Evolutionary conservation across 1,140 invertebrate species (phyloP).

Genomic region (Dreissena rostriformis): DNA sequence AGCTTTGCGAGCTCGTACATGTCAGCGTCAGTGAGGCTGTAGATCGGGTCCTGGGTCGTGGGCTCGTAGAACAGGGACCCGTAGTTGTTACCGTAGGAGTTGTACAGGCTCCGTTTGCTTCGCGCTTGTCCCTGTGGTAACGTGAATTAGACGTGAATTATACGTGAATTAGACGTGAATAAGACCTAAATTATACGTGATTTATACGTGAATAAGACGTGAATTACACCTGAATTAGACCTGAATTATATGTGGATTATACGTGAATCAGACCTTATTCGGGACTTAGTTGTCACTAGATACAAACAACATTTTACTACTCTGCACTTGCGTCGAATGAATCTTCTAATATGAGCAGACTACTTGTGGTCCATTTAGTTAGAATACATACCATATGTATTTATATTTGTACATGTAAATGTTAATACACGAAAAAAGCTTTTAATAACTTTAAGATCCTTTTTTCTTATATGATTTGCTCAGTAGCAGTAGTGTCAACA

Average conservation of each 20-base stretch:
- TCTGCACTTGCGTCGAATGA: too few species aligned
- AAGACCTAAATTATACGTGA: not conserved
- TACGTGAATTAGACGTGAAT: not conserved
- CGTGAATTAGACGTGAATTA: not conserved
- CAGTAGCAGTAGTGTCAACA: too few species aligned
- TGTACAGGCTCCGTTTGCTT: not conserved
- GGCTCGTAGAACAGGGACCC: conserved; percentile 1
- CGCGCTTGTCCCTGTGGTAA: not conserved
- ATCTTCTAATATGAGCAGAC: too few species aligned
- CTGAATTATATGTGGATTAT: not conserved
- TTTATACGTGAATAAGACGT: not conserved
- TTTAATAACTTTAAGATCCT: too few species aligned
- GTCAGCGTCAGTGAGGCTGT: not conserved
- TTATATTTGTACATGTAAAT: too few species aligned
- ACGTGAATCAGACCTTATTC: too few species aligned
- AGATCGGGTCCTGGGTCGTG: conserved; percentile 7
- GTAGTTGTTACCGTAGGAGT: conserved; percentile 3
- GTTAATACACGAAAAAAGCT: too few species aligned
- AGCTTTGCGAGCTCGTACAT: conserved; percentile 23
- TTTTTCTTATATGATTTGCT: too few species aligned
- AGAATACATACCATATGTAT: too few species aligned
- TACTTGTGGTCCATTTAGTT: too few species aligned
- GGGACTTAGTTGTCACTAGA: too few species aligned
- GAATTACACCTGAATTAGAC: not conserved
- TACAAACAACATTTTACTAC: too few species aligned